Percentiles rank a stretch among this genome's conserved stretches.
phyloP scores from a whole-genome alignment of 23 tunicate genomes.

The Ciona savignyi region DNA sequence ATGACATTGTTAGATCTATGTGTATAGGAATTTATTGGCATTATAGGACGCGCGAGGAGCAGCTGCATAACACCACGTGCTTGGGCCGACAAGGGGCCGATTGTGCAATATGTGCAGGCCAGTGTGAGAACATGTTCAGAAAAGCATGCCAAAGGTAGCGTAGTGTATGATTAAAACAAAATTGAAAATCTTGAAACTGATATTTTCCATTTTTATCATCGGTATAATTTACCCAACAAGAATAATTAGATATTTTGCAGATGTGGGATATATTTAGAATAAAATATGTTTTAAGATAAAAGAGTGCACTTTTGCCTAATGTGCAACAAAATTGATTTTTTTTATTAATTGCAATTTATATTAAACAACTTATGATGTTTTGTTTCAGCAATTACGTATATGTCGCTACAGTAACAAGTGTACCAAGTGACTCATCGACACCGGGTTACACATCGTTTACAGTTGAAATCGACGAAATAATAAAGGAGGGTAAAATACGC shows the following conservation, averaged over 20 bases:
- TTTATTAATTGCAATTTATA: no score
- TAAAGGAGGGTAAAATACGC: constrained; percentile 20
- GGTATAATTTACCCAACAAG: no score
- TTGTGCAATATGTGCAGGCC: constrained; percentile 10
- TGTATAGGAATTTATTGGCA: background rate
- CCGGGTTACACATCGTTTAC: constrained; percentile 7
- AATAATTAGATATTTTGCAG: no score
- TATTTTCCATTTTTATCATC: no score
- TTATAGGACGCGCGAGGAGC: constrained; percentile 41
- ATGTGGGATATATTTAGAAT: background rate
- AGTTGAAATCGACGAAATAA: constrained; percentile 7
- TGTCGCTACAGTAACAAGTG: constrained; percentile 10
- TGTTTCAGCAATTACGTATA: constrained; percentile 29
- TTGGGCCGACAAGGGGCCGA: background rate
- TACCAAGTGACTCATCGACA: background rate
- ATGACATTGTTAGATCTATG: background rate
- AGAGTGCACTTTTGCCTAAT: background rate
- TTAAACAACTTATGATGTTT: no score
- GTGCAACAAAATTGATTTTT: no score
- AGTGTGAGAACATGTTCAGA: constrained; percentile 19
- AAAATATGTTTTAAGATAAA: background rate
- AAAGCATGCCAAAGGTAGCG: constrained; percentile 31
- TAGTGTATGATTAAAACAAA: background rate
- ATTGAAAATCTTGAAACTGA: background rate
- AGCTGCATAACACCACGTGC: constrained; percentile 30